A percentile compares a stretch with the other conserved stretches of the same genome.
Conservation (phyloP, 2,888 invertebrate species). For the Xestia sexstrigata region DNA sequence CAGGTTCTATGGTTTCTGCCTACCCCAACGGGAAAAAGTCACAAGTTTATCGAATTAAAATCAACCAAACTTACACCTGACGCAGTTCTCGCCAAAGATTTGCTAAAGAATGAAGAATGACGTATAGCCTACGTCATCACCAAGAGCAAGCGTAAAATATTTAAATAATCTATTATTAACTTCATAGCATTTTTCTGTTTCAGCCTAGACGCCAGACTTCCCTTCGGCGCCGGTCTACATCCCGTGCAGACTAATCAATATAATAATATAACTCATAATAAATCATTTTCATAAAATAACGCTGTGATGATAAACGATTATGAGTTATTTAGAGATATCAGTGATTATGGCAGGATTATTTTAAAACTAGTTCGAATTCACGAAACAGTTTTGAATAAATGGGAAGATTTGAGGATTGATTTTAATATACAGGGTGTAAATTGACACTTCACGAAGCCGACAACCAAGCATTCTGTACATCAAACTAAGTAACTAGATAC, state of each 20-base stretch:
- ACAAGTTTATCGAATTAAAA: background rate
- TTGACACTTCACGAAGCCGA: too few species aligned
- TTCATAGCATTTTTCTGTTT: slow-evolving; percentile 1
- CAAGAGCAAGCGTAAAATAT: background rate
- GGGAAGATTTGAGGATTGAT: background rate
- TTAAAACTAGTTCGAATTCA: background rate
- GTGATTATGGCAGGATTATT: background rate
- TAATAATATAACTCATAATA: slow-evolving; percentile 19
- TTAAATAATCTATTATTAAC: slow-evolving; percentile 14
- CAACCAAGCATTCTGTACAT: too few species aligned
- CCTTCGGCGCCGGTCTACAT: slow-evolving; percentile 32
- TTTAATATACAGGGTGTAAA: too few species aligned
- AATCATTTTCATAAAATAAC: slow-evolving; percentile 34
- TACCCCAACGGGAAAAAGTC: background rate
- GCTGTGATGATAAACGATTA: background rate
- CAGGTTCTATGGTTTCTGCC: background rate
- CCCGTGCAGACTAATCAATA: slow-evolving; percentile 20
- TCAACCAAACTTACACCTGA: background rate
- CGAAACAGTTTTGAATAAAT: background rate
- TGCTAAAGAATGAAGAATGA: background rate
- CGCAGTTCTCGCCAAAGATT: background rate
- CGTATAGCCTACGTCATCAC: background rate
- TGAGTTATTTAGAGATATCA: background rate
- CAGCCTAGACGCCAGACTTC: slow-evolving; percentile 34
- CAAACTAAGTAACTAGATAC: too few species aligned